Conservation (phyloP, 2,113 vertebrate species). For the Dipodomys ordii region DNA sequence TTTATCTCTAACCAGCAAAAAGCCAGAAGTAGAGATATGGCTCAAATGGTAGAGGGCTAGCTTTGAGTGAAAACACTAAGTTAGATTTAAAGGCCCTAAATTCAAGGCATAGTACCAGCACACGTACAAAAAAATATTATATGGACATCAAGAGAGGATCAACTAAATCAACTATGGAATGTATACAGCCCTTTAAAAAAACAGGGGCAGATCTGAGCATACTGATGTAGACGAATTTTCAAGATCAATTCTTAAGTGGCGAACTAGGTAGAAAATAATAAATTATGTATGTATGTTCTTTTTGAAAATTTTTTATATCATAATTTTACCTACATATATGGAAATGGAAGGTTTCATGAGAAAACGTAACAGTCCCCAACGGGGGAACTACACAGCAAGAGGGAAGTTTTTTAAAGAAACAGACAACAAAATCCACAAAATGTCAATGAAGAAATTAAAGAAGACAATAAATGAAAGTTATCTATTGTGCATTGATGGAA, state of each 20-base stretch:
- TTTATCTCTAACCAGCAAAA: no score
- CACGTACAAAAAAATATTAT: not conserved
- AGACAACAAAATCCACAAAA: not conserved
- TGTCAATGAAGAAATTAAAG: slow-evolving; percentile 19
- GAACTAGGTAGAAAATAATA: not conserved
- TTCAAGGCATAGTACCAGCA: no score
- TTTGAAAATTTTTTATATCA: not conserved
- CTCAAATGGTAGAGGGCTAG: no score
- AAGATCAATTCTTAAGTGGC: not conserved
- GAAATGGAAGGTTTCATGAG: not conserved
- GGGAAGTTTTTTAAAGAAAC: not conserved
- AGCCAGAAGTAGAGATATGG: no score
- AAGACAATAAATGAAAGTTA: not conserved
- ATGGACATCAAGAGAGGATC: not conserved
- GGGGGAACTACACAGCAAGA: not conserved
- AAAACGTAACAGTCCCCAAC: not conserved
- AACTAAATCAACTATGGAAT: slow-evolving; percentile 28
- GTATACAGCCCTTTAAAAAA: not conserved
- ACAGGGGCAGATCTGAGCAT: not conserved
- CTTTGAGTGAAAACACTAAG: no score
- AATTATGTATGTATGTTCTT: not conserved
- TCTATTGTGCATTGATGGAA: not conserved
- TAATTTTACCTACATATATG: not conserved
- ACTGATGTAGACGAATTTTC: not conserved
- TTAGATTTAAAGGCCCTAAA: no score